A percentile compares a stretch with the other conserved stretches of the same genome.
Conservation (phyloP, 1,140 invertebrate species). For the Chironomus tepperi region DNA sequence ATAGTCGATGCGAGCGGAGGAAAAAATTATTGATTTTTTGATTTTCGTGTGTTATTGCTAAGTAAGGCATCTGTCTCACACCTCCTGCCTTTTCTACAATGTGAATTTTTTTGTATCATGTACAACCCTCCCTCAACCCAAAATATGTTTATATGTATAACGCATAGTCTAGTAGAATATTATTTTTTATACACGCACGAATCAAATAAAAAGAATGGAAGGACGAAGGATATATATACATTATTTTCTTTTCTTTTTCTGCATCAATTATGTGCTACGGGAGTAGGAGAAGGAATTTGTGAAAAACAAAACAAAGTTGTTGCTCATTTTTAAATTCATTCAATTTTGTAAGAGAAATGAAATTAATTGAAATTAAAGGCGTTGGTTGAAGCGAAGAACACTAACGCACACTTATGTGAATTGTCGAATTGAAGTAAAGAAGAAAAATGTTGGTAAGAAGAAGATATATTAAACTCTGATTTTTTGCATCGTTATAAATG, state of each 20-base stretch:
- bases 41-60: background rate
- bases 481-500: slow-evolving; percentile 12
- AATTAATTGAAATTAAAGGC: slow-evolving; percentile 18
- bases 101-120: background rate
- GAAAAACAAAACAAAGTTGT: background rate
- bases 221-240: background rate
- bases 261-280: too few species aligned
- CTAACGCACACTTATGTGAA: slow-evolving; percentile 17
- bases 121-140: background rate
- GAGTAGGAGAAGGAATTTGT: too few species aligned
- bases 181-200: background rate
- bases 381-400: slow-evolving; percentile 7
- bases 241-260: background rate
- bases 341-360: background rate
- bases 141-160: background rate
- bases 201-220: background rate
- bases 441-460: slow-evolving; percentile 15
- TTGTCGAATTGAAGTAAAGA: background rate
- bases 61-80: background rate
- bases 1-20: background rate
- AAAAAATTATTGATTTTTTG: background rate
- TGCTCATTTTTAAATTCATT: slow-evolving; percentile 7
- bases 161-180: too few species aligned
- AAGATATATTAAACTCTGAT: slow-evolving; percentile 14
- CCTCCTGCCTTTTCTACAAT: background rate